Evolutionary conservation across 2,113 vertebrate species (phyloP), one percentile per base, ranked within the genome.

Genomic region (Platichthys flesus): DNA sequence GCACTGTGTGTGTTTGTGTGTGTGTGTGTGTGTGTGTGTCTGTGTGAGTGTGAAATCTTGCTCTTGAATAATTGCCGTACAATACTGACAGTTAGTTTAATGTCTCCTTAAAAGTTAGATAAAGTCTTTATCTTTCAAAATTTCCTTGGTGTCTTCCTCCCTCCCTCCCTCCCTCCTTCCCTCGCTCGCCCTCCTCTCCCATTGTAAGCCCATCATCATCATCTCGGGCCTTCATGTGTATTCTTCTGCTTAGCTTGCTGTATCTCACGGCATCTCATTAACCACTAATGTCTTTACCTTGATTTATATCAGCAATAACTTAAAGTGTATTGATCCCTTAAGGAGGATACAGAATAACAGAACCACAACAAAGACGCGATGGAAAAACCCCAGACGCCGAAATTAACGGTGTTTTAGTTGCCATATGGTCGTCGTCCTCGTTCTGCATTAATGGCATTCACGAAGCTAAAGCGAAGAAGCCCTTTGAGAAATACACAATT

Each of bases 271-370:
- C 72, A 56, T 85, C 67, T 66, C 73, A 71, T 79, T 74, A 72
- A 65, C 47, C 56, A 42, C 57, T 64, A 31, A 54, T 26, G 67
- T 60, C 81, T 63, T 71, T 81, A 62, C 45, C 75, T 61, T 84
- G 74, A 83, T 85, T 88, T 79, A 74, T 79, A 60, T 40, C 28
- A 74, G 69, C 65, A 81, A 79, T 81, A 68, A 62, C 55, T 66
- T 59, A 71, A 71, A 77, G 47, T 78, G 62, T 59, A 89, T 89
- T 77, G 82, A 89, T 83, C 28, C 21, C 58, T 68, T 15, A 60
- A 79, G 26, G 52, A 54, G 55, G 61, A 82, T n/a, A 64, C 61
- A 54, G 74, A 74, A 69, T 21, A 35, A 49, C 52, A 47, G 18
- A 9, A 68, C 37, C 24, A 55, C 31, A 51, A 68, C 6, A 28